Conservation (phyloP, 2,888 invertebrate species). For the Antheraea assamensis region DNA sequence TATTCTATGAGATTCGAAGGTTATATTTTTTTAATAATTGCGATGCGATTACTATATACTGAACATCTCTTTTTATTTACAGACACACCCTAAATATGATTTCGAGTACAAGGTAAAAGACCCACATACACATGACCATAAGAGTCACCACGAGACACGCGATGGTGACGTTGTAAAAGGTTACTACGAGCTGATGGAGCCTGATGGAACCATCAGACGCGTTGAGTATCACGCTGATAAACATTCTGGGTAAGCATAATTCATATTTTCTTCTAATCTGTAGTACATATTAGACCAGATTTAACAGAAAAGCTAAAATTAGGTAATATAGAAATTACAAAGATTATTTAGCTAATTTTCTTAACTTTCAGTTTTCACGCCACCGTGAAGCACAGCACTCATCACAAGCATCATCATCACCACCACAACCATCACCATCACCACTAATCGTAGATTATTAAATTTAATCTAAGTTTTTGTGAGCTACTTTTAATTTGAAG, state of each 20-base stretch:
- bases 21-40: not conserved
- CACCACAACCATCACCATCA: conserved; percentile 14
- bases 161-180: conserved; percentile 54
- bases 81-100: conserved; percentile 37
- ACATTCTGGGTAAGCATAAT: conserved; percentile 38
- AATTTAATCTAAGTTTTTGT: conserved; percentile 18
- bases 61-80: not conserved
- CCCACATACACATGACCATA: conserved; percentile 63
- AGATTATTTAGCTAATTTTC: not conserved
- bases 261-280: not conserved
- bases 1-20: too few species aligned
- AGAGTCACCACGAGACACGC: conserved; percentile 54
- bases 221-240: conserved; percentile 33
- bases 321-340: not conserved
- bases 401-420: conserved; percentile 28
- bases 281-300: not conserved
- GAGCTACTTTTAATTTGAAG: conserved; percentile 8
- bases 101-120: conserved; percentile 68
- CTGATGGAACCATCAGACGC: conserved; percentile 31
- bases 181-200: conserved; percentile 32
- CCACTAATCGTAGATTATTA: conserved; percentile 12
- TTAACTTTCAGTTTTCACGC: conserved; percentile 42
- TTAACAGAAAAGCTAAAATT: not conserved
- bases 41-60: not conserved
- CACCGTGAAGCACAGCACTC: conserved; percentile 41